Evolutionary conservation across 1,140 invertebrate genomes (phyloP).

Genomic region (Chironomus tepperi): DNA sequence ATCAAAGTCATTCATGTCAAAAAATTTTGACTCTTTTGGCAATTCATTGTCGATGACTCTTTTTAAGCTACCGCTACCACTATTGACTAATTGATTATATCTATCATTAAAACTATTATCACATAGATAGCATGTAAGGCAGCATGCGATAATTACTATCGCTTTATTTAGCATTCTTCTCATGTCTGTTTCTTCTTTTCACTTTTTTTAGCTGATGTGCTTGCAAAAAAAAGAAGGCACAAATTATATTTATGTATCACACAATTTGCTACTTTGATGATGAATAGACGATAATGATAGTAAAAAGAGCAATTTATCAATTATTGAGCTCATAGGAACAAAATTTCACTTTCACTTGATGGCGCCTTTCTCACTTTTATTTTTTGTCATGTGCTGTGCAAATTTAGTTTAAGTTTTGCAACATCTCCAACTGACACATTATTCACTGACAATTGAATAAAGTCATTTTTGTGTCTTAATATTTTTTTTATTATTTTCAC

Average conservation of each 20-base stretch:
- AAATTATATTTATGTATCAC: too few relatives aligned
- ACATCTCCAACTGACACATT: not conserved
- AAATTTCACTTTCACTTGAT: constrained; percentile 22
- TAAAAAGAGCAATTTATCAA: constrained; percentile 19
- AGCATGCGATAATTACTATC: constrained; percentile 17
- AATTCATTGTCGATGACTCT: constrained; percentile 36
- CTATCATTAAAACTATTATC: constrained; percentile 23
- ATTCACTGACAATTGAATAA: not conserved
- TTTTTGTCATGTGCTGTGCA: not conserved
- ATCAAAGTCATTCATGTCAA: constrained; percentile 36
- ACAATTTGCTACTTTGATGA: constrained; percentile 2
- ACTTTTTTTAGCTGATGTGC: too few relatives aligned
- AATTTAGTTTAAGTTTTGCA: too few relatives aligned
- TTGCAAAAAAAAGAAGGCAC: not conserved
- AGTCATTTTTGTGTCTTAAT: too few relatives aligned
- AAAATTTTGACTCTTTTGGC: constrained; percentile 39
- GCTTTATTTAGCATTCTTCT: not conserved
- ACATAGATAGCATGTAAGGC: not conserved
- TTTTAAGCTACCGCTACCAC: constrained; percentile 30
- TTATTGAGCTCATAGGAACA: constrained; percentile 11
- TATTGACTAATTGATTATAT: constrained; percentile 29
- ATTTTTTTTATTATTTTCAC: not conserved
- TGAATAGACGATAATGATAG: constrained; percentile 15
- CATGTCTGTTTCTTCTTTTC: not conserved
- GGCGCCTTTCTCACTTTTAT: not conserved